phyloP scores from a whole-genome alignment of 2,797 vertebrate species.

The Channallabes apus region DNA sequence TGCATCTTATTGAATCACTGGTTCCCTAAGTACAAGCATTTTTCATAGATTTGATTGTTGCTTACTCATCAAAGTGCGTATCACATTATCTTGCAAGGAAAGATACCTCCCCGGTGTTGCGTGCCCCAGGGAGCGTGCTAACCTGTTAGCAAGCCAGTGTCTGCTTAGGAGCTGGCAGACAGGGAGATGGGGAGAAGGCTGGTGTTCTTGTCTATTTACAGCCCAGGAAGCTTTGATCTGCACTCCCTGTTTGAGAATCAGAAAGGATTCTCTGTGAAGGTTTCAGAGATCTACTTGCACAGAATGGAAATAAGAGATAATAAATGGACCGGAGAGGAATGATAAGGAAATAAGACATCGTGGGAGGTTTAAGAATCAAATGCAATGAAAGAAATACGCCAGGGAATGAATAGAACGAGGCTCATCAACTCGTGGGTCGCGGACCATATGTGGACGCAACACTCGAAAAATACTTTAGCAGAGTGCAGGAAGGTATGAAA shows the following conservation, averaged over 20 bases:
- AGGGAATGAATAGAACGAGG: not conserved
- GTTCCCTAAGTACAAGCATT: not conserved
- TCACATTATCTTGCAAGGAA: not conserved
- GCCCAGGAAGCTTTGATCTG: conserved; percentile 68
- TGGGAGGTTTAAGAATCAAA: conserved; percentile 35
- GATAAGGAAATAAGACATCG: conserved; percentile 23
- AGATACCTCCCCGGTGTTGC: not conserved
- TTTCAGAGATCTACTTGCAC: conserved; percentile 51
- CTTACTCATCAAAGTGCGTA: not conserved
- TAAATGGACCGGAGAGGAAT: conserved; percentile 56
- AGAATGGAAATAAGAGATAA: conserved; percentile 56
- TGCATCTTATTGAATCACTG: not conserved
- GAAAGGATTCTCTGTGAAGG: conserved; percentile 61
- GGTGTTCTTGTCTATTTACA: conserved; percentile 63
- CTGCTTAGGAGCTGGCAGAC: conserved; percentile 55
- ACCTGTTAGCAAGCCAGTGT: conserved; percentile 21
- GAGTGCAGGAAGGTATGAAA: not conserved
- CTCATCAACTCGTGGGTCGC: not conserved
- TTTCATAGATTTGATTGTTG: conserved; percentile 10
- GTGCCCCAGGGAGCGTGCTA: not conserved
- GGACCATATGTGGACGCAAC: too few relatives aligned
- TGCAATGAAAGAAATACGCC: conserved; percentile 19
- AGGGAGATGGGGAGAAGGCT: conserved; percentile 55
- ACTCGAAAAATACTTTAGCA: not conserved
- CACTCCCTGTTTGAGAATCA: conserved; percentile 59